A percentile compares a stretch with the other conserved stretches of the same genome.
phyloP scores from a whole-genome alignment of 2,888 invertebrate genomes.

The Clepsis dumicolana region DNA sequence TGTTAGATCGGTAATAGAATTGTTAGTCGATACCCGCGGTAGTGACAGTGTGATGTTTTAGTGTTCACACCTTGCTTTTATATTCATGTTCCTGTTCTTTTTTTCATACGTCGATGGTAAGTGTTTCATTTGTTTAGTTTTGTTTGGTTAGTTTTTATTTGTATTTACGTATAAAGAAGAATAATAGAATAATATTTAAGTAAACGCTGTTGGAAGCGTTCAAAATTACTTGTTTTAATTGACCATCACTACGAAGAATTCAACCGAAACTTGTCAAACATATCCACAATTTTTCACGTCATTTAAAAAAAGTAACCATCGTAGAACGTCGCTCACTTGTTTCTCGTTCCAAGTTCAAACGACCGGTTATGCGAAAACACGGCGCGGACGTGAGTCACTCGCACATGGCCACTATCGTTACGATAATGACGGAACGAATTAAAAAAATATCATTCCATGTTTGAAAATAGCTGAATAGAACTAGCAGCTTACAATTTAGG shows the following conservation, averaged over 20 bases:
- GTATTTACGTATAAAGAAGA: no score
- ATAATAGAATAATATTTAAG: not conserved
- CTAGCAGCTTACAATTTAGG: conserved; percentile 15
- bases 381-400: conserved; percentile 59
- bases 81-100: not conserved
- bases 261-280: not conserved
- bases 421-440: conserved; percentile 34
- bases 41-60: conserved; percentile 3
- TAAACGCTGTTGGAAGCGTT: not conserved
- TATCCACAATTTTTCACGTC: not conserved
- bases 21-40: conserved; percentile 23
- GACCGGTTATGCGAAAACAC: conserved; percentile 61
- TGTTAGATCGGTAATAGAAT: conserved; percentile 38
- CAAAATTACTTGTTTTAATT: not conserved
- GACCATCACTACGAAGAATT: not conserved
- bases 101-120: not conserved
- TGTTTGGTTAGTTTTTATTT: no score
- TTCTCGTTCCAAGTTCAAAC: conserved; percentile 46
- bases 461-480: conserved; percentile 9
- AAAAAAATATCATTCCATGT: conserved; percentile 31
- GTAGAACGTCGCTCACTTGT: conserved; percentile 42
- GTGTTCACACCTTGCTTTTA: conserved; percentile 5
- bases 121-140: not conserved
- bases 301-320: conserved; percentile 43
- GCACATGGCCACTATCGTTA: conserved; percentile 50